Conservation (phyloP, 2,797 vertebrate genomes). For the Lacerta bilineata region DNA sequence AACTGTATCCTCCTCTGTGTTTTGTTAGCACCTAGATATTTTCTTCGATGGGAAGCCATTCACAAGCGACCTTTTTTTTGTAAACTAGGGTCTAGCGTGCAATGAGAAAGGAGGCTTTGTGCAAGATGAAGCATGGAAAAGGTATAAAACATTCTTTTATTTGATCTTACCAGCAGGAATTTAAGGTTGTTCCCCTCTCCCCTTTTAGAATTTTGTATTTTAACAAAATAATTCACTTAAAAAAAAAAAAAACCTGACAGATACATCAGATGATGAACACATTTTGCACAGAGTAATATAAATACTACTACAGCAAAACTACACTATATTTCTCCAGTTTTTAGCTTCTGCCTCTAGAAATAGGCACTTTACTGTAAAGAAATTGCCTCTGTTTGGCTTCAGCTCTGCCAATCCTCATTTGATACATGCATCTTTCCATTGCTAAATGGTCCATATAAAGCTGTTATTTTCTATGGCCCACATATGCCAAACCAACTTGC, state of each 20-base stretch:
- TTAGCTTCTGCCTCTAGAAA: neutral
- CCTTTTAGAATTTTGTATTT: neutral
- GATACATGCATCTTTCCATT: neutral
- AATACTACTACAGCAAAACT: neutral
- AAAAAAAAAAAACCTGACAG: neutral
- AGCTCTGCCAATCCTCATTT: neutral
- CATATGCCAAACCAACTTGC: neutral
- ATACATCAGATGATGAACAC: neutral
- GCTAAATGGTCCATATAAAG: slow-evolving; percentile 4
- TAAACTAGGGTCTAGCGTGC: neutral
- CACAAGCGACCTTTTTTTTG: neutral
- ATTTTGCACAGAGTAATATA: neutral
- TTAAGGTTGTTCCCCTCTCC: too few species aligned
- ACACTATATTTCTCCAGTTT: neutral
- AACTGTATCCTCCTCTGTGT: slow-evolving; percentile 11
- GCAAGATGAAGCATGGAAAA: neutral
- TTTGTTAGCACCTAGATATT: neutral
- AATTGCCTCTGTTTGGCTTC: neutral
- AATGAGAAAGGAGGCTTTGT: neutral
- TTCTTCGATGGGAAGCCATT: neutral
- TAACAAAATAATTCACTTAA: neutral
- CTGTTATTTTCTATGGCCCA: neutral
- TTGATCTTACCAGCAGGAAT: neutral
- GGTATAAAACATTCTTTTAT: neutral
- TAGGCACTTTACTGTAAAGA: neutral